Percentiles rank a stretch among this genome's conserved stretches.
These are phyloP conservation scores for Euphysa ruthae DNA, from an alignment of 30 jellyfish, hydroid and myxozoan species.

Conservation along the genomic window DNA sequence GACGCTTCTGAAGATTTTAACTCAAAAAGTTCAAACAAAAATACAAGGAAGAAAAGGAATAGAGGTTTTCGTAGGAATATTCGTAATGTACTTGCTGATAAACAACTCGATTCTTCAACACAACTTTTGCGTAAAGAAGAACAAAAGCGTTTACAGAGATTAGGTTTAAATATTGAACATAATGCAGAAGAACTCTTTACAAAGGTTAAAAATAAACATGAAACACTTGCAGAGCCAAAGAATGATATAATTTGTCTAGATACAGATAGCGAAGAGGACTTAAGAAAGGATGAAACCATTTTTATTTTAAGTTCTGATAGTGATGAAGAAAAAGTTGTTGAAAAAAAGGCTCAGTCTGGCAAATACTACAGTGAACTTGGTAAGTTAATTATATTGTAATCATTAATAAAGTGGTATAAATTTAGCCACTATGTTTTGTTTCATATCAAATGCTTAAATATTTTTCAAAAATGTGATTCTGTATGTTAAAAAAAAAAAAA, in stretches of 20 bases:
- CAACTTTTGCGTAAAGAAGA: slow-evolving; percentile 75
- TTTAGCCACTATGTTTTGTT: too few species aligned
- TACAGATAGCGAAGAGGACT: slow-evolving; percentile 32
- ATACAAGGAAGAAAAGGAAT: slow-evolving; percentile 35
- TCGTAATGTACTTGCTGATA: slow-evolving; percentile 43
- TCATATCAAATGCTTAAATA: too few species aligned
- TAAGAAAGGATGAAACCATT: not conserved
- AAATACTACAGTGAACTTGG: slow-evolving; percentile 29
- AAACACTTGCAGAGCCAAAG: too few species aligned
- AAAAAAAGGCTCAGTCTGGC: slow-evolving; percentile 50
- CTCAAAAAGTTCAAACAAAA: too few species aligned
- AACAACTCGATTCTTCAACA: slow-evolving; percentile 56
- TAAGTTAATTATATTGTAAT: not conserved
- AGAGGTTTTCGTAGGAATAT: slow-evolving; percentile 56
- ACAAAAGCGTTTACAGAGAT: slow-evolving; percentile 54
- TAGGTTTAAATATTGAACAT: slow-evolving; percentile 18
- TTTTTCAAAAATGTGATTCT: too few species aligned
- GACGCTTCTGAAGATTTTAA: too few species aligned
- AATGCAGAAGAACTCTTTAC: not conserved
- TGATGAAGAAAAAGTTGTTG: slow-evolving; percentile 24
- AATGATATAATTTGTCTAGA: slow-evolving; percentile 17
- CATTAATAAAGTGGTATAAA: not conserved
- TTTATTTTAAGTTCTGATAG: slow-evolving; percentile 31
- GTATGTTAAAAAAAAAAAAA: too few species aligned
- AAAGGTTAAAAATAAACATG: not conserved